These are phyloP conservation scores for Blastomussa wellsi DNA, from an alignment of 92 coral and sea anemone genomes.

Conservation along the genomic window DNA sequence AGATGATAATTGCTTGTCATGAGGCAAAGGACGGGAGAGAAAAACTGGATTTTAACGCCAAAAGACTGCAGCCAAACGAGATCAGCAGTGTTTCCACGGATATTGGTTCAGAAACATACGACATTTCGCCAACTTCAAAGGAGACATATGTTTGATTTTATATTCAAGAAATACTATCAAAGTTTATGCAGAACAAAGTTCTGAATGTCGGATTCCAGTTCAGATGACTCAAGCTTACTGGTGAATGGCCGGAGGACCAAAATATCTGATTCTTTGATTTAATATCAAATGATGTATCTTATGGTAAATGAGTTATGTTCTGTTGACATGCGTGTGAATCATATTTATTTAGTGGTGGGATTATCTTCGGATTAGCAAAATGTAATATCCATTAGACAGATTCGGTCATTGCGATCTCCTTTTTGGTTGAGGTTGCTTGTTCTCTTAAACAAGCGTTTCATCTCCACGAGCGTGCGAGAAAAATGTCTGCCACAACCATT, in stretches of 20 bases:
- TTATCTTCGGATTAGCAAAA: not conserved
- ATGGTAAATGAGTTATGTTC: too few relatives aligned
- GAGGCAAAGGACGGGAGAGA: not conserved
- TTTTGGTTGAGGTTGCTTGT: not conserved
- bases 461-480: too few relatives aligned
- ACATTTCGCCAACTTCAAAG: not conserved
- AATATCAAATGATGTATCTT: too few relatives aligned
- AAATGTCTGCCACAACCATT: not conserved
- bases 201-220: not conserved
- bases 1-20: not conserved
- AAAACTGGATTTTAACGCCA: not conserved
- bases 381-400: not conserved
- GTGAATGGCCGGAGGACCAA: too few relatives aligned
- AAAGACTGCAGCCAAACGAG: not conserved
- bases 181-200: not conserved
- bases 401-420: not conserved
- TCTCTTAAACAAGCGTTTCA: not conserved
- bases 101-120: not conserved
- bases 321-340: not conserved
- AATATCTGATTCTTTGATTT: too few relatives aligned
- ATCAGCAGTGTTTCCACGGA: not conserved
- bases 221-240: not conserved
- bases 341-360: not conserved
- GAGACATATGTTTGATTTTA: not conserved
- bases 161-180: not conserved